These are phyloP conservation scores for Scaptomyza reducta DNA, from an alignment of 2,888 invertebrate genomes.

Conservation along the genomic window DNA sequence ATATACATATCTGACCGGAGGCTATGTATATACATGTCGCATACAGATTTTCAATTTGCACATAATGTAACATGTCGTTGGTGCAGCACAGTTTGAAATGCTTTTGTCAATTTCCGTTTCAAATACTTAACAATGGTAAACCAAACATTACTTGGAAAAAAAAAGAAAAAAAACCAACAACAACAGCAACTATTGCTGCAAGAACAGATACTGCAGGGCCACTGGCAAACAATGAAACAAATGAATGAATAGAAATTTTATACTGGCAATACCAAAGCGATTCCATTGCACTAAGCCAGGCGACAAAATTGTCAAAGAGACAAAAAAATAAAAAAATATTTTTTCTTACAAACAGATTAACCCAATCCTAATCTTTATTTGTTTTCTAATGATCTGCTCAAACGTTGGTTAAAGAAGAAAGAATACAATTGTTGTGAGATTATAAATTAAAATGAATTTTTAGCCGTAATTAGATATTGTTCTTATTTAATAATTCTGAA, in stretches of 20 bases:
- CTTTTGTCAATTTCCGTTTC: slow-evolving; percentile 63
- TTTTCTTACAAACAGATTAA: neutral
- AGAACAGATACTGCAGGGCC: slow-evolving; percentile 9
- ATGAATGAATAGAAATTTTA: slow-evolving; percentile 43
- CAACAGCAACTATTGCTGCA: slow-evolving; percentile 23
- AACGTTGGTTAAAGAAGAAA: neutral
- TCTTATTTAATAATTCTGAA: no score
- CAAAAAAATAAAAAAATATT: no score
- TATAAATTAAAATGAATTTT: no score
- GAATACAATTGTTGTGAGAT: no score
- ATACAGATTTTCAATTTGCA: slow-evolving; percentile 60
- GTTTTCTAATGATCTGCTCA: neutral
- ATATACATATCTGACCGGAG: neutral
- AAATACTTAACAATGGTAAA: slow-evolving; percentile 52
- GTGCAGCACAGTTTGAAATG: slow-evolving; percentile 31
- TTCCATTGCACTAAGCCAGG: slow-evolving; percentile 20
- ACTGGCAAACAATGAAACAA: slow-evolving; percentile 52
- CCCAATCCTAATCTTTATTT: neutral
- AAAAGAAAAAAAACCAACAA: slow-evolving; percentile 19
- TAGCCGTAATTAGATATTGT: no score
- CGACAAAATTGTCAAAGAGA: slow-evolving; percentile 47
- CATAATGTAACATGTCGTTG: slow-evolving; percentile 35
- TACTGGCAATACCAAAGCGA: slow-evolving; percentile 11
- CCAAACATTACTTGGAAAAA: slow-evolving; percentile 30
- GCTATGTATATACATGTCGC: slow-evolving; percentile 1